phyloP scores from a whole-genome alignment of 2,888 invertebrate species.

The Meteorus cinctellus region DNA sequence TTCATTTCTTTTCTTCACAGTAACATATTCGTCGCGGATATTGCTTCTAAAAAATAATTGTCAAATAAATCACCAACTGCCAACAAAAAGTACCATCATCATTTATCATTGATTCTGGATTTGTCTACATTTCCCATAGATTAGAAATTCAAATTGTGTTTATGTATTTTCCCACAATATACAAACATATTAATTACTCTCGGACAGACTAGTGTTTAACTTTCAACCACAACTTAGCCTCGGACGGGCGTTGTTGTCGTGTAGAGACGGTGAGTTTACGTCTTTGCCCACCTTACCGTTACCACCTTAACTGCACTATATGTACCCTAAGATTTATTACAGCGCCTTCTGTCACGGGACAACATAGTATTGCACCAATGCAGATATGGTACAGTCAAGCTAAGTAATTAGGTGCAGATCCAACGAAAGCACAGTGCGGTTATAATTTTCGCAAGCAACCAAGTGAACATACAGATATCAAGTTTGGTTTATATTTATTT shows the following conservation, averaged over 20 bases:
- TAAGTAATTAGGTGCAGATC: constrained; percentile 51
- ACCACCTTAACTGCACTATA: constrained; percentile 44
- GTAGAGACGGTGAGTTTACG: constrained; percentile 22
- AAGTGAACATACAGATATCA: constrained; percentile 8
- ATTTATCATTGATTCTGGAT: no score
- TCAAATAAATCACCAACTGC: no score
- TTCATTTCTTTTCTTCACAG: no score
- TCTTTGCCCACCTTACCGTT: constrained; percentile 29
- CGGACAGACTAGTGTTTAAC: constrained; percentile 54
- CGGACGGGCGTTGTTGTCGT: constrained; percentile 31
- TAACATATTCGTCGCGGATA: no score
- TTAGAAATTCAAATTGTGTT: no score
- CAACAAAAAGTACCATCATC: no score
- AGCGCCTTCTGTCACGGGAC: constrained; percentile 47
- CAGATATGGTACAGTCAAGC: constrained; percentile 42
- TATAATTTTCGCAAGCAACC: constrained; percentile 27
- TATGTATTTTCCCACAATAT: constrained; percentile 14
- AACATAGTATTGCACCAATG: constrained; percentile 38
- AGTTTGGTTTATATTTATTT: not conserved
- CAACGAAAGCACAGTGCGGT: constrained; percentile 40
- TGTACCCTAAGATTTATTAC: constrained; percentile 48
- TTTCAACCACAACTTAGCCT: constrained; percentile 51
- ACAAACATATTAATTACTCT: constrained; percentile 55
- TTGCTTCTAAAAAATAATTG: no score
- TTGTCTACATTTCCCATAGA: no score